Percentiles rank a stretch among this genome's conserved stretches.
phyloP scores from a whole-genome alignment of 2,888 invertebrate species.

The Drosophila setosimentum region DNA sequence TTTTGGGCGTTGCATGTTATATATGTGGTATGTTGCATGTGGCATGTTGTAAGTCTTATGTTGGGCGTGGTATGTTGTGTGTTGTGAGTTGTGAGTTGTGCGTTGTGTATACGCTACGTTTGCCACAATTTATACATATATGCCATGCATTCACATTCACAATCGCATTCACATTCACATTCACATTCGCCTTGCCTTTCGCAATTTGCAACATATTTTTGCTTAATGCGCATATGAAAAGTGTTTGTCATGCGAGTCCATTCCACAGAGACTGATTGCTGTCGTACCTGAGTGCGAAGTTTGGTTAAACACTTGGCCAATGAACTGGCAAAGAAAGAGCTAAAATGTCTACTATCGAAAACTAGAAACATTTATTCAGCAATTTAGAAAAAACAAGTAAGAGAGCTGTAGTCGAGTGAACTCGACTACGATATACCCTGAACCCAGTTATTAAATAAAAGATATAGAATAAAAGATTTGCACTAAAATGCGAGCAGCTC shows the following conservation, averaged over 20 bases:
- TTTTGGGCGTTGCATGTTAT: conserved; percentile 13
- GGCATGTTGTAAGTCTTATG: conserved; percentile 10
- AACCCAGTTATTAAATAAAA: too few species aligned
- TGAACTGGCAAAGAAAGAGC: conserved; percentile 16
- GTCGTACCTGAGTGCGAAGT: conserved; percentile 21
- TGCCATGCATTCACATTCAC: conserved; percentile 33
- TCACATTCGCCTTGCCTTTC: conserved; percentile 26
- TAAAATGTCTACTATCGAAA: not conserved
- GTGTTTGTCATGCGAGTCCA: conserved; percentile 56
- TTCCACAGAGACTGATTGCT: conserved; percentile 41
- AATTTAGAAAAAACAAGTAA: too few species aligned
- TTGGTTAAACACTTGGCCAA: conserved; percentile 22
- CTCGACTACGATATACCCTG: too few species aligned
- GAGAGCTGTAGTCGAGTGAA: too few species aligned
- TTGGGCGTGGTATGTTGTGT: conserved; percentile 23
- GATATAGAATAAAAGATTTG: too few species aligned
- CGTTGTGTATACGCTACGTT: conserved; percentile 77
- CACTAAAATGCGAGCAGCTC: too few species aligned
- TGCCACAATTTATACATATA: conserved; percentile 74
- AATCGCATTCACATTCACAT: conserved; percentile 22
- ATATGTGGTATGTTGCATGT: conserved; percentile 23
- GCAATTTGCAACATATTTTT: conserved; percentile 51
- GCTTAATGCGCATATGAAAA: conserved; percentile 33
- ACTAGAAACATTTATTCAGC: too few species aligned
- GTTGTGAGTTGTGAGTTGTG: conserved; percentile 23